Evolutionary conservation across 2,113 vertebrate genomes (phyloP), one percentile per base, ranked within the genome.

Genomic region (Maccullochella peelii): DNA sequence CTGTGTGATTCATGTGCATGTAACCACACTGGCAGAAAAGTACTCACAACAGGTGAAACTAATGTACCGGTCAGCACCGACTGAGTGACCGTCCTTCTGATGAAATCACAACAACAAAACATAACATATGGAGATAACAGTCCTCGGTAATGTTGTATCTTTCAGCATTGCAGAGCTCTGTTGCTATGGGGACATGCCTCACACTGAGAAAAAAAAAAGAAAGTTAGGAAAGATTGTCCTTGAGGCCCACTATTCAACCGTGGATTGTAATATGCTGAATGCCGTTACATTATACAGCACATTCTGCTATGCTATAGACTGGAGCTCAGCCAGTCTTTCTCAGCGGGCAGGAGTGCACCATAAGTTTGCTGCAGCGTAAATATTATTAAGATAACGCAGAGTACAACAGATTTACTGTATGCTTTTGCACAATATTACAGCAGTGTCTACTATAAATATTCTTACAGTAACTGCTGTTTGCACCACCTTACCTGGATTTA

Each of bases 121-220:
- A 80, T 66, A 79, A 54, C 21, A 79, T 77, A 83, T 70, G 73
- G 73, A 85, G 55, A 75, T 73, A 81, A 82, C 36, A 0, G 50
- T 38, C 73, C 77, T 88, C 86, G 81, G 50, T 76, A 70, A 87
- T 79, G 57, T 69, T 71, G 50, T 73, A 88, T 89, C 73, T 86
- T 78, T 90, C 80, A 91, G 78, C 57, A 80, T 65, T 79, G 74
- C 79, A 84, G 79, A 82, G 83, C 82, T 82, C 78, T 82, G 92
- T 95, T 94, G 90, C 94, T 80, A 94, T 92, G 92, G 91, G 86
- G 90, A 95, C 88, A 80, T 36, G 82, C 52, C 74, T 89, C 72
- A 83, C 63, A 62, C 23, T 55, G 61, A 67, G 80, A 58, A 55
- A 80, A 67, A 74, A 86, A 77, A 80, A 83, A 72, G 25, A 80